These are phyloP conservation scores for Bombus ignitus DNA, from an alignment of 1,140 invertebrate genomes.

Conservation along the genomic window DNA sequence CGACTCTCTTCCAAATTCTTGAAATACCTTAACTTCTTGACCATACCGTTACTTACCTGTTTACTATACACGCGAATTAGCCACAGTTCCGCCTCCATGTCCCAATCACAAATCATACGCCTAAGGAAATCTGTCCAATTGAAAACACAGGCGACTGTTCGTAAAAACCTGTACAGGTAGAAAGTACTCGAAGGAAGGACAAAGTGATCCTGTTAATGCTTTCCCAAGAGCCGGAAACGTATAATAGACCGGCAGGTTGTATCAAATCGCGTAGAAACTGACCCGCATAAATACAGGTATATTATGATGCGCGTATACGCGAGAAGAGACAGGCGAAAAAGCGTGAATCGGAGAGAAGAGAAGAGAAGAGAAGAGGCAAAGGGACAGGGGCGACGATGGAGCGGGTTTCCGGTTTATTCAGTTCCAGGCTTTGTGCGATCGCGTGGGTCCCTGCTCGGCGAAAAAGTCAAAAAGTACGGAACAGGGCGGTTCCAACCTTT, in stretches of 20 bases:
- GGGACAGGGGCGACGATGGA: slow-evolving; percentile 66
- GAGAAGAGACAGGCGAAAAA: slow-evolving; percentile 1
- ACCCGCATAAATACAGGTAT: slow-evolving; percentile 43
- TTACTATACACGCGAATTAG: not conserved
- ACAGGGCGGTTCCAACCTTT: slow-evolving; percentile 68
- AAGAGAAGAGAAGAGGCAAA: slow-evolving; percentile 65
- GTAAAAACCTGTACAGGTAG: not conserved
- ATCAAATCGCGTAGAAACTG: slow-evolving; percentile 45
- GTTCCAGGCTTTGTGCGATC: slow-evolving; percentile 42
- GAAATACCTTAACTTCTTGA: not conserved
- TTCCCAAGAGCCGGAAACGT: no score
- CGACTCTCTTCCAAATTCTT: not conserved
- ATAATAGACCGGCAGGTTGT: slow-evolving; percentile 54
- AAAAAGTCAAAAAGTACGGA: slow-evolving; percentile 76
- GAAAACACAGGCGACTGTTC: no score
- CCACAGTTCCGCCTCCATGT: not conserved
- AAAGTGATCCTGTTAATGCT: not conserved
- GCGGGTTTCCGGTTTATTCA: slow-evolving; percentile 79
- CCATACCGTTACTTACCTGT: not conserved
- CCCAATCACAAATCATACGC: not conserved
- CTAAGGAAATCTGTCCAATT: no score
- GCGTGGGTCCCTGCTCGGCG: slow-evolving; percentile 43
- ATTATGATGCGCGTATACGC: not conserved
- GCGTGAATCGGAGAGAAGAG: slow-evolving; percentile 44
- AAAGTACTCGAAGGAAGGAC: not conserved